Base-by-base conservation (phyloP, 2,113 vertebrate species). In the Oreochromis aureus region DNA sequence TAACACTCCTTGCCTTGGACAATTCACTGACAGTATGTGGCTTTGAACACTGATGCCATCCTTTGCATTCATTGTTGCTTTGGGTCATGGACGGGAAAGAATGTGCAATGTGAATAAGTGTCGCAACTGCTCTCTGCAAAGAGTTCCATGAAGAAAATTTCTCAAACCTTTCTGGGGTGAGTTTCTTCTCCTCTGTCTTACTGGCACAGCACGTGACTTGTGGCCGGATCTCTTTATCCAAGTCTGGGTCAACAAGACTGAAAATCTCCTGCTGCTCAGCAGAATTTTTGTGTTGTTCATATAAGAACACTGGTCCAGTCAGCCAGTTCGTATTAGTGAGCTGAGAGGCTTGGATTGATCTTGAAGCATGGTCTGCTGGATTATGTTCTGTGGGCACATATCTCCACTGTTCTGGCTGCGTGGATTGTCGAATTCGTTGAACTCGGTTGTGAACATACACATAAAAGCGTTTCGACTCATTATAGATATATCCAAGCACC, bases 401-500 rank as follows among this genome's bases (percentile, higher is more conserved):
- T 7, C 3, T 1, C 51, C 76, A 55, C 30, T 11, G 53, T n/a
- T 80, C 32, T 80, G 51, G n/a, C 11, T 41, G 32, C 2, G 1
- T 7, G 2, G 32, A 56, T 34, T 24, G 78, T 18, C 0, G 24
- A n/a, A 80, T 41, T 24, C 0, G 15, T 32, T 55, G 32, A 22
- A 56, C 32, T 32, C 32, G 3, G 12, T 80, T 80, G 78, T 56
- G 78, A n/a, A 80, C 78, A 39, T 80, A 39, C n/a, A 80, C 32
- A 39, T 56, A 39, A 9, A 18, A 80, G 6, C 0, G 1, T 39
- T 56, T 80, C 0, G 53, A 55, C 1, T 55, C 3, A 19, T 81
- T 59, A 27, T 81, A 6, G 22, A 59, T 81, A 10, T 81, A 58
- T 13, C 80, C 80, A 24, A 81, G 22, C 22, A 81, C 54, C 13